These are phyloP conservation scores for Lepidothrix coronata DNA, from an alignment of 2,113 vertebrate genomes.

Conservation along the genomic window DNA sequence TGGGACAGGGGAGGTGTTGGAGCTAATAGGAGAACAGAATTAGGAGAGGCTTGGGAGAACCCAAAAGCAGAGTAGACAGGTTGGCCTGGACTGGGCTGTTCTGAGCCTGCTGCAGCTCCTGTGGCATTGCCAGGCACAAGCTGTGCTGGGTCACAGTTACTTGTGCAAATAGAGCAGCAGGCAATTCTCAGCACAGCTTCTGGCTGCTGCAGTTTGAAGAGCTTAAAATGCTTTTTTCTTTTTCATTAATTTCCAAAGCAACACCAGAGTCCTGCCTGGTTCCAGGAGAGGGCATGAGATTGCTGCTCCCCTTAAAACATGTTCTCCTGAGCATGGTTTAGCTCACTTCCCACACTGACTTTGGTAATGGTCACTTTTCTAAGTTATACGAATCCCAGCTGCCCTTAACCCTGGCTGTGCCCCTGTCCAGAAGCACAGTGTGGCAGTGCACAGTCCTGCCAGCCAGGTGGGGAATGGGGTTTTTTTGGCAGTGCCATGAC, in stretches of 20 bases:
- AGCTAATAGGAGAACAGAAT: neutral
- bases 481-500: neutral
- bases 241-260: neutral
- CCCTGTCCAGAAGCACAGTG: neutral
- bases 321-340: neutral
- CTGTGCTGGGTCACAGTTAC: neutral
- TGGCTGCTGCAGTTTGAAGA: neutral
- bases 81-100: neutral
- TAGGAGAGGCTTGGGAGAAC: neutral
- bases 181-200: neutral
- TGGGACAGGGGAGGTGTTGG: neutral
- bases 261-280: neutral
- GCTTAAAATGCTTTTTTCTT: neutral
- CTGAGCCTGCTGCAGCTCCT: neutral
- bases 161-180: neutral
- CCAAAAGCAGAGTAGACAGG: neutral
- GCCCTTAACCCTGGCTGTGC: neutral
- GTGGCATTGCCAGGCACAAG: neutral
- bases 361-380: neutral
- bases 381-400: neutral
- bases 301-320: neutral
- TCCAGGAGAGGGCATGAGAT: neutral
- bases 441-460: neutral
- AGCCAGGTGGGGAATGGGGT: neutral
- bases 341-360: neutral